Base-by-base conservation (phyloP, 2,797 vertebrate species). In the Octomys mimax region DNA sequence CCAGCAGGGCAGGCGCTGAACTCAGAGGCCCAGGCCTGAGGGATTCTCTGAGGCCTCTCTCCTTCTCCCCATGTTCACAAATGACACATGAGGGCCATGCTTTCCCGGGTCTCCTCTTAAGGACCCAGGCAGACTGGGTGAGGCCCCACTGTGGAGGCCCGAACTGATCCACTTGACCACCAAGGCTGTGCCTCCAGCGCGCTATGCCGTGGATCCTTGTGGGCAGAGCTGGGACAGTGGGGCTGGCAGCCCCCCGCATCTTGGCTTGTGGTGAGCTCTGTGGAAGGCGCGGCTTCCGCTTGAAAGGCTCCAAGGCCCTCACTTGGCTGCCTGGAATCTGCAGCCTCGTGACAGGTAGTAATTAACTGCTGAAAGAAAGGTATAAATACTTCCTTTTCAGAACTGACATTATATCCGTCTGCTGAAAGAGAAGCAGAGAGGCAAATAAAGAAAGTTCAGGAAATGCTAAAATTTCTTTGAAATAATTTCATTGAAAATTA, bases 401-500 rank as follows among this genome's bases (percentile, higher is more conserved):
- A 94, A 92, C 26, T 96, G 95, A 89, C 96, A 92, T 94, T 94
- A 83, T 89, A 91, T 92, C 94, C 91, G 89, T 94, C 87, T 95
- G 92, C 83, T 92, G 87, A 95, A 90, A 96, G 95, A 57, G 92
- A 95, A 88, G 81, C 77, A 95, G 59, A 31, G 83, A 89, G 91
- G 78, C 87, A 90, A 95, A 92, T 77, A 91, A 81, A 36, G 81
- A 73, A 89, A 86, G 97, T 95, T 96, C 94, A 95, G 95, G 94
- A 96, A 95, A 96, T 89, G 89, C 95, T 96, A 78, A 97, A 95
- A 95, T 96, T 95, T 95, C 94, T 95, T 91, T 92, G 95, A 97
- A 95, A 95, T 92, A 94, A 95, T 97, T 97, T 97, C 94, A 96
- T 93, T 96, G 97, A 96, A 96, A 97, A 97, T 98, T 96, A 97